Conservation (phyloP, 2,888 invertebrate species). For the Lasioglossum marginatum region DNA sequence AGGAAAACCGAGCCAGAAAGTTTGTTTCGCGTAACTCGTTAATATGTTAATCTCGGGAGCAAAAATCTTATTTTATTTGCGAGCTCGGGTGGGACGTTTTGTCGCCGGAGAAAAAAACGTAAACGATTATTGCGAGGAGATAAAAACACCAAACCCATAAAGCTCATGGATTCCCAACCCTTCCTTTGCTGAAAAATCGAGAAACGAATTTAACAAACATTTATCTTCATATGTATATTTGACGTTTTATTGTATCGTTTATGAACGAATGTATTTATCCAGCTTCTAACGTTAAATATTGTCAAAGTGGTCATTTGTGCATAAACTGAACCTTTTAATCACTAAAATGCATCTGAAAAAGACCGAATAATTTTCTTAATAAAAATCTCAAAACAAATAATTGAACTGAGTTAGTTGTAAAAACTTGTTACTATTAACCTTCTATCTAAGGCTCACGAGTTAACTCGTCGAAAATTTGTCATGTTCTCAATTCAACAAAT, state of each 20-base stretch:
- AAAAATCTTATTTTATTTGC: conserved; percentile 48
- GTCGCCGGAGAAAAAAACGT: not conserved
- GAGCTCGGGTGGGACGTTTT: not conserved
- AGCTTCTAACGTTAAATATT: not conserved
- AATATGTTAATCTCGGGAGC: conserved; percentile 49
- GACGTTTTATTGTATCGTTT: not conserved
- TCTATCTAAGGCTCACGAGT: no score
- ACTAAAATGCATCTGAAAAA: no score
- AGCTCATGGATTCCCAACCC: conserved; percentile 11
- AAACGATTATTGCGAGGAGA: conserved; percentile 42
- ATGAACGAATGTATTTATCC: not conserved
- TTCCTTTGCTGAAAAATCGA: conserved; percentile 1
- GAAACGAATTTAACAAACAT: not conserved
- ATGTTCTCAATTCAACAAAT: no score
- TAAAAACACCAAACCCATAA: conserved; percentile 33
- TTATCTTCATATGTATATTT: not conserved
- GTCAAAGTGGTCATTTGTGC: no score
- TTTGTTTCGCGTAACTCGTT: conserved; percentile 39
- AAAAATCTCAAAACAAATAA: not conserved
- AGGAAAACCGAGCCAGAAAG: conserved; percentile 31
- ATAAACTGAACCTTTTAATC: not conserved
- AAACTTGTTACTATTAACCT: no score
- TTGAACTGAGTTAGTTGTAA: not conserved
- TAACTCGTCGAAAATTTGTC: no score
- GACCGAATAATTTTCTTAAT: not conserved